These are phyloP conservation scores for Numenius arquata DNA, from an alignment of 2,113 vertebrate species.

Conservation along the genomic window DNA sequence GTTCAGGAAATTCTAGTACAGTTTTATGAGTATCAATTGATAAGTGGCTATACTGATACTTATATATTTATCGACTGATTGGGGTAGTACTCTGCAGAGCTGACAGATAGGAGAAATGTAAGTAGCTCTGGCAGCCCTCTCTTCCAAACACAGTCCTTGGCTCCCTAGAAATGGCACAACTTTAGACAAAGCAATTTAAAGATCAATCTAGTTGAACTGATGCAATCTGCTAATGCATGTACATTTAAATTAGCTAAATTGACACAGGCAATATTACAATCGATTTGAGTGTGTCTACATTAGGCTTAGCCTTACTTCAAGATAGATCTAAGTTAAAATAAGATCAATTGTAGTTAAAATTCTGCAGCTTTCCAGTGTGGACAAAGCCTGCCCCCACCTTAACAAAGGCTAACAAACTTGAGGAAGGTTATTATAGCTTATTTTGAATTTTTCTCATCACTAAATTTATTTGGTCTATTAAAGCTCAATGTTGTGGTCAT, in stretches of 20 bases:
- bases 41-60: background rate
- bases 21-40: background rate
- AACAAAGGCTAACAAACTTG: background rate
- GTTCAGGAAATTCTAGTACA: background rate
- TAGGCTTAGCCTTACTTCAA: slow-evolving; percentile 16
- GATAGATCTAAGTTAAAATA: slow-evolving; percentile 24
- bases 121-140: background rate
- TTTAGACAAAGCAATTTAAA: slow-evolving; percentile 50
- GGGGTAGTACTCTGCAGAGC: background rate
- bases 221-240: slow-evolving; percentile 53
- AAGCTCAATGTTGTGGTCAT: background rate
- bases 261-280: slow-evolving; percentile 29
- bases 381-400: background rate
- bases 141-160: background rate
- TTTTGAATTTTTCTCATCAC: background rate
- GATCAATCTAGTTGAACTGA: slow-evolving; percentile 38
- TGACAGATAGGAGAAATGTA: background rate
- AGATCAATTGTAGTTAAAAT: slow-evolving; percentile 9
- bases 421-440: background rate
- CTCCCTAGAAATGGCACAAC: slow-evolving; percentile 1
- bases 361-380: background rate
- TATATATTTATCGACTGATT: background rate
- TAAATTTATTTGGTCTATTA: background rate
- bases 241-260: slow-evolving; percentile 53
- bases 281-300: slow-evolving; percentile 14